These are phyloP conservation scores for Etheostoma perlongum DNA, from an alignment of 2,797 vertebrate genomes.

Conservation along the genomic window DNA sequence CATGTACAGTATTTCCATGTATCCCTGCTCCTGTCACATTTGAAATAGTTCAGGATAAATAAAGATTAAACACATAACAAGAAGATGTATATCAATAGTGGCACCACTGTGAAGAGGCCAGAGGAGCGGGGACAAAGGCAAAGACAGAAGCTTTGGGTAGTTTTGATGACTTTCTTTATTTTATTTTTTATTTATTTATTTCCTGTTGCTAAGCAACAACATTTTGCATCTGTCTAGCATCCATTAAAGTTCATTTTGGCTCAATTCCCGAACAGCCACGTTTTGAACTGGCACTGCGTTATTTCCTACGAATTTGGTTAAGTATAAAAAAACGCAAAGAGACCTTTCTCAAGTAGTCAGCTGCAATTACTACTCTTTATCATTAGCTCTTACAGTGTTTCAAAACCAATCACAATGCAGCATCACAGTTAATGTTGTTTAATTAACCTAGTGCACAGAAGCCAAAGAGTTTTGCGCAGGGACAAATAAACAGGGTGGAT, in stretches of 20 bases:
- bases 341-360: slow-evolving; percentile 13
- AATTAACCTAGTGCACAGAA: slow-evolving; percentile 35
- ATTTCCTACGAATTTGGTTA: slow-evolving; percentile 22
- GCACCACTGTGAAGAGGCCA: slow-evolving; percentile 16
- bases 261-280: background rate
- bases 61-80: slow-evolving; percentile 7
- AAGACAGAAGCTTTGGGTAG: slow-evolving; percentile 36
- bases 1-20: background rate
- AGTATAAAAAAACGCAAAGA: slow-evolving; percentile 21
- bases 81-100: slow-evolving; percentile 2
- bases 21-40: slow-evolving; percentile 7
- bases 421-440: slow-evolving; percentile 24
- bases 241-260: slow-evolving; percentile 34
- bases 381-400: slow-evolving; percentile 5
- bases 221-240: slow-evolving; percentile 43
- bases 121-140: slow-evolving; percentile 41
- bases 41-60: slow-evolving; percentile 3
- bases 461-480: slow-evolving; percentile 47
- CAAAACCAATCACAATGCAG: slow-evolving; percentile 21
- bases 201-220: slow-evolving; percentile 58
- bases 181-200: background rate
- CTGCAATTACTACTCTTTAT: slow-evolving; percentile 9
- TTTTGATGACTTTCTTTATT: slow-evolving; percentile 47
- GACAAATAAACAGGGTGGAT: slow-evolving; percentile 49
- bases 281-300: too few species aligned